Base-by-base conservation (phyloP, 2,797 vertebrate species). In the Triplophysa bombifrons region DNA sequence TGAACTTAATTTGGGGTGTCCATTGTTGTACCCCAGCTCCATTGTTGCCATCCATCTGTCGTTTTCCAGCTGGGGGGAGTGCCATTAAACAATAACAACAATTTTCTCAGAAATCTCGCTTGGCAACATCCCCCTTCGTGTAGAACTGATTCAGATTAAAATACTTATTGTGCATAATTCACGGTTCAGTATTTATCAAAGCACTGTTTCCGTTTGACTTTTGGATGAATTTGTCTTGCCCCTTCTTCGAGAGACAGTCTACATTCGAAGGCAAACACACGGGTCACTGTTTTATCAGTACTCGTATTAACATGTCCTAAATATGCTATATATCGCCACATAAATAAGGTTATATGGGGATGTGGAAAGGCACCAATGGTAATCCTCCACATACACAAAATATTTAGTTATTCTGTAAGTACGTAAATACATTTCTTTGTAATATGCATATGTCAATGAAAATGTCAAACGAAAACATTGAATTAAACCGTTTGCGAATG, bases 11-110 rank as follows among this genome's bases (percentile, higher is more conserved):
- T 78, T 66, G 56, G 70, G 51, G 38, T 48, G 41, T 34, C 70
- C 41, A 80, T 80, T 74, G 71, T 80, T 68, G 51, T 41, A 68
- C 63, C 53, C 53, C 63, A 58, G 51, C 63, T 67, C 71, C 63
- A 74, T 74, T 80, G 71, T 67, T 66, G 27, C 9, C 4, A 14
- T 67, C 61, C 78, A 80, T 80, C 78, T 80, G 78, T 74, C 53
- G 61, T 56, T 30, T 7, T 66, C 13, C 25, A 56, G n/a, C 41
- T 71, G 71, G 51, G 41, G 68, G 71, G 61, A 69, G 73, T 67
- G 46, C 20, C 38, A 48, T 66, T 60, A n/a, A 73, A 80, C 63
- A 58, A 80, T 67, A 30, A 20, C 58, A 30, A 20, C 58, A 50
- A 25, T 74, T 73, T 51, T 14, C 27, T 7, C 7, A 7, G 14